phyloP scores from a whole-genome alignment of 1,140 invertebrate species.

The Apis laboriosa region DNA sequence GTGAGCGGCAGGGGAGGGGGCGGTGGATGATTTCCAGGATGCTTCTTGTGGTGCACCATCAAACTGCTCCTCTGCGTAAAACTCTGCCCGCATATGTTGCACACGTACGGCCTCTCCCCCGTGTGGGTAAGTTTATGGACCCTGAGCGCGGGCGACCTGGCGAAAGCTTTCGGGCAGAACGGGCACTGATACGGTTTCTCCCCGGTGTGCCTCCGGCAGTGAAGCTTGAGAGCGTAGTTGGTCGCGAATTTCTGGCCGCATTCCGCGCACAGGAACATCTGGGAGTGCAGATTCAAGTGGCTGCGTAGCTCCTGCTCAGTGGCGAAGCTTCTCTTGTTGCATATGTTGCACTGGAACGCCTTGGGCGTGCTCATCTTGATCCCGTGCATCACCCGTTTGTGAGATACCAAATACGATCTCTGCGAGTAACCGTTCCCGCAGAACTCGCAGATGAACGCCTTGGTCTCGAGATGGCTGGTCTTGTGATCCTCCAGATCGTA shows the following conservation, averaged over 20 bases:
- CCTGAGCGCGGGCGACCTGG: constrained; percentile 83
- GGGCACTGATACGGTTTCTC: constrained; percentile 77
- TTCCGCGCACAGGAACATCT: constrained; percentile 78
- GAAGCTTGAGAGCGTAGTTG: constrained; percentile 76
- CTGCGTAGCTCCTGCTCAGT: constrained; percentile 54
- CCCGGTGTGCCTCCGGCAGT: constrained; percentile 82
- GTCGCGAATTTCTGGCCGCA: constrained; percentile 84
- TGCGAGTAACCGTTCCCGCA: constrained; percentile 30
- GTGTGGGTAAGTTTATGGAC: constrained; percentile 85
- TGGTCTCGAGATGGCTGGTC: not conserved
- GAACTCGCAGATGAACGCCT: constrained; percentile 26
- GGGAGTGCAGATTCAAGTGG: not conserved
- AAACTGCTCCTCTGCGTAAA: constrained; percentile 80
- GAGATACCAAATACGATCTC: not conserved
- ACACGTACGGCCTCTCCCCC: constrained; percentile 82
- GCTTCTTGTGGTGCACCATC: constrained; percentile 44
- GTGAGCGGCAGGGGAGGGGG: constrained; percentile 20
- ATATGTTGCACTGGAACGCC: constrained; percentile 75
- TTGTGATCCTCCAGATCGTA: constrained; percentile 6
- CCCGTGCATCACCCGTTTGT: constrained; percentile 14
- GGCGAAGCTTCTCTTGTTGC: constrained; percentile 69
- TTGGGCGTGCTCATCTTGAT: not conserved
- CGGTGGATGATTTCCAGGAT: constrained; percentile 23
- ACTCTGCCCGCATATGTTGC: constrained; percentile 84
- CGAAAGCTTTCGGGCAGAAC: constrained; percentile 77